Conservation (phyloP, 1,140 invertebrate genomes). For the Gryon sp. region DNA sequence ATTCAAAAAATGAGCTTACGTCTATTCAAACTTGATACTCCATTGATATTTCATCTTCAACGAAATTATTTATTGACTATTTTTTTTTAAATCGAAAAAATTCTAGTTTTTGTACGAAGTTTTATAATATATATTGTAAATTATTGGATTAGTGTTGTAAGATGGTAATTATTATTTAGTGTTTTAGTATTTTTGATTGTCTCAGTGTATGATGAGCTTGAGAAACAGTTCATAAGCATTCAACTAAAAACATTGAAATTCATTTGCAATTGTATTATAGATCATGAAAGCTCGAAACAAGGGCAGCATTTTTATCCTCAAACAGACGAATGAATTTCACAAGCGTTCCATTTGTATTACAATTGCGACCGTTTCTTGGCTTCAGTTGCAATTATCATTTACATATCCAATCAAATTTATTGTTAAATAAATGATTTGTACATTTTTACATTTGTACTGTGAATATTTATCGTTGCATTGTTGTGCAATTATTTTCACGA, state of each 20-base stretch:
- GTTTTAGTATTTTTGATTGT: background rate
- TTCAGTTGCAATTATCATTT: slow-evolving; percentile 48
- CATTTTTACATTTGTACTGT: background rate
- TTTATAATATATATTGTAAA: too few species aligned
- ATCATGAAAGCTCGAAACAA: slow-evolving; percentile 33
- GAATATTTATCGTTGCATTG: too few species aligned
- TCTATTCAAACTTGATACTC: too few species aligned
- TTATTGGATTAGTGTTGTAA: too few species aligned
- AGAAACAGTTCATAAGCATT: slow-evolving; percentile 4
- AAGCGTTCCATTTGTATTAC: slow-evolving; percentile 47
- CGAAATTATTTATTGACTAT: too few species aligned
- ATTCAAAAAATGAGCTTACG: too few species aligned
- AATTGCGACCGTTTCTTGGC: slow-evolving; percentile 26
- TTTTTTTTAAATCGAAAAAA: too few species aligned
- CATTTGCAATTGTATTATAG: slow-evolving; percentile 30
- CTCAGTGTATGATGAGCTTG: background rate
- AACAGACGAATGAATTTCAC: slow-evolving; percentile 54
- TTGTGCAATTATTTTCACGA: too few species aligned
- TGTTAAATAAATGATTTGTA: background rate
- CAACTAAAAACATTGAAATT: slow-evolving; percentile 14
- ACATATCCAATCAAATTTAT: slow-evolving; percentile 24
- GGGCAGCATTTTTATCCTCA: slow-evolving; percentile 48
- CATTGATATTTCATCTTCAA: too few species aligned
- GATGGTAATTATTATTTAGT: too few species aligned
- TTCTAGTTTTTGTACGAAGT: too few species aligned